Percentiles rank a stretch among this genome's conserved stretches.
phyloP scores from a whole-genome alignment of 2,888 invertebrate species.

The Seladonia tumulorum region DNA sequence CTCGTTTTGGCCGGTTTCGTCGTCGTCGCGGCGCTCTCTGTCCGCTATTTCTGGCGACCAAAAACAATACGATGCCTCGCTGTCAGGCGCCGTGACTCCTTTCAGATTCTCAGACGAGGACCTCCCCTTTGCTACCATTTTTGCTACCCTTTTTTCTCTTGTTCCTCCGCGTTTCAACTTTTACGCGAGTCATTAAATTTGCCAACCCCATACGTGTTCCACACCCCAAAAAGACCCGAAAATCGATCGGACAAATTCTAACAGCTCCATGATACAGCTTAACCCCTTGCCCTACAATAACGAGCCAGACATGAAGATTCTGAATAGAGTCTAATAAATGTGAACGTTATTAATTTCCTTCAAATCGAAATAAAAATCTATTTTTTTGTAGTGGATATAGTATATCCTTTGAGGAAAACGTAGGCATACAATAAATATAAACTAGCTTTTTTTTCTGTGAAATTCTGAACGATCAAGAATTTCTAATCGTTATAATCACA shows the following conservation, averaged over 20 bases:
- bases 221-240: not conserved
- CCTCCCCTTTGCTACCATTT: not conserved
- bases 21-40: slow-evolving; percentile 19
- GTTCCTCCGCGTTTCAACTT: not conserved
- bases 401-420: too few relatives aligned
- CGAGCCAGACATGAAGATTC: too few relatives aligned
- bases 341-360: too few relatives aligned
- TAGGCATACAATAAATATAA: too few relatives aligned
- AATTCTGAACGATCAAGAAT: too few relatives aligned
- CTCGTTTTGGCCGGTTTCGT: slow-evolving; percentile 23
- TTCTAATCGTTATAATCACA: too few relatives aligned
- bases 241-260: not conserved
- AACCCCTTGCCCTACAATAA: too few relatives aligned
- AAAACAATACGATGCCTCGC: slow-evolving; percentile 66
- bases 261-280: not conserved
- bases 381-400: too few relatives aligned
- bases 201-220: not conserved
- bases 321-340: too few relatives aligned
- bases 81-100: slow-evolving; percentile 45
- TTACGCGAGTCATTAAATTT: not conserved
- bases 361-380: too few relatives aligned
- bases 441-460: too few relatives aligned
- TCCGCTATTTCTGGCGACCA: slow-evolving; percentile 50
- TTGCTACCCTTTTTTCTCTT: slow-evolving; percentile 1
- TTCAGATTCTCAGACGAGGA: slow-evolving; percentile 56